These are phyloP conservation scores for Falcaria lacertinaria DNA, from an alignment of 2,888 invertebrate species.

Conservation along the genomic window DNA sequence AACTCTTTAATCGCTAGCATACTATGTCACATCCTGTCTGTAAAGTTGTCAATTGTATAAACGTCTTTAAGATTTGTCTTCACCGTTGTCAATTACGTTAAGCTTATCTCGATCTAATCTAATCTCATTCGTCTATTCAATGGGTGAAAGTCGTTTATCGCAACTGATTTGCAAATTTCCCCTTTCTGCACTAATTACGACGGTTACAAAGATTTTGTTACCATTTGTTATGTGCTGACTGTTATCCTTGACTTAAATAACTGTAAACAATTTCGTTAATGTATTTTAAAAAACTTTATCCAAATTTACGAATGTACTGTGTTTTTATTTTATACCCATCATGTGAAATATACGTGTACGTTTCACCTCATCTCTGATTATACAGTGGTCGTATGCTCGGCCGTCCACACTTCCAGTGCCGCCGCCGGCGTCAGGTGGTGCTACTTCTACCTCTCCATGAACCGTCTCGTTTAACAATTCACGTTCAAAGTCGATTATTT, in stretches of 20 bases:
- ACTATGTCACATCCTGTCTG: conserved; percentile 38
- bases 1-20: neutral
- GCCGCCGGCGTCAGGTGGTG: conserved; percentile 52
- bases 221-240: too few relatives aligned
- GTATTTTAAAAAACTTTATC: neutral
- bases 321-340: conserved; percentile 10
- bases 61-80: conserved; percentile 55
- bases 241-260: too few relatives aligned
- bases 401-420: conserved; percentile 62
- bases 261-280: conserved; percentile 6
- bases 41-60: conserved; percentile 44
- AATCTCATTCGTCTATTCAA: conserved; percentile 50
- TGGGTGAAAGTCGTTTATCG: conserved; percentile 59
- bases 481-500: conserved; percentile 70
- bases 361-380: conserved; percentile 26
- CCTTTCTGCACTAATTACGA: conserved; percentile 22
- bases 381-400: conserved; percentile 37
- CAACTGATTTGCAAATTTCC: conserved; percentile 12
- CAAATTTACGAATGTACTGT: too few relatives aligned
- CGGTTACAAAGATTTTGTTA: conserved; percentile 17
- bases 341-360: conserved; percentile 22
- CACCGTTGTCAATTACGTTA: conserved; percentile 59
- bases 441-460: conserved; percentile 69
- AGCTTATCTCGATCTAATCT: conserved; percentile 60
- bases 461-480: conserved; percentile 52